phyloP scores from a whole-genome alignment of 2,797 vertebrate genomes.

The Monodelphis domestica region DNA sequence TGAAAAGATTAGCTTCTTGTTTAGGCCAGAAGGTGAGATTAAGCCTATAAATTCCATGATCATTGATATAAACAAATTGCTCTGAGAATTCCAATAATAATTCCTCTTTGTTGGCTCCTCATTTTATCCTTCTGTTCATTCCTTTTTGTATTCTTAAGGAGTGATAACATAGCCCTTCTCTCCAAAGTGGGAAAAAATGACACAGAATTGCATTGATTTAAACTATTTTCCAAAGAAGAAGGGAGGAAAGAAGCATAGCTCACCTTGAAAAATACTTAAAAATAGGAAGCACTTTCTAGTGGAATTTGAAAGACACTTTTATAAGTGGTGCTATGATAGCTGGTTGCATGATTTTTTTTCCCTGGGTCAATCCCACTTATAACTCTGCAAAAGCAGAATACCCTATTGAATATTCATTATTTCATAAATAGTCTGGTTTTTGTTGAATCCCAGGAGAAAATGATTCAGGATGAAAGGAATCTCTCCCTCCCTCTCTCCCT shows the following conservation, averaged over 20 bases:
- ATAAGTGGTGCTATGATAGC: conserved; percentile 18
- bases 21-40: background rate
- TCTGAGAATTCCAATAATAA: background rate
- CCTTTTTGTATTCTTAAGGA: conserved; percentile 38
- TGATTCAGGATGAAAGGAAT: conserved; percentile 39
- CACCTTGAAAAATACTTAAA: conserved; percentile 45
- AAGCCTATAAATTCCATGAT: background rate
- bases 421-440: conserved; percentile 51
- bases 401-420: conserved; percentile 21
- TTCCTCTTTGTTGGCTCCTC: background rate
- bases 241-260: background rate
- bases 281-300: conserved; percentile 27
- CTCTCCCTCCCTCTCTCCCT: conserved; percentile 35
- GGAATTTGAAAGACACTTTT: conserved; percentile 36
- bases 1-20: background rate
- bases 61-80: conserved; percentile 13
- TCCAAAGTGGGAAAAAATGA: conserved; percentile 12
- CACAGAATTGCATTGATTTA: conserved; percentile 22
- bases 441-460: conserved; percentile 50
- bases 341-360: background rate
- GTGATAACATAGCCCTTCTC: background rate
- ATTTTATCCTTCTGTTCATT: conserved; percentile 14
- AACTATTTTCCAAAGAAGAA: conserved; percentile 50
- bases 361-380: conserved; percentile 2
- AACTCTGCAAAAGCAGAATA: conserved; percentile 24